phyloP scores from a whole-genome alignment of 2,888 invertebrate species.

The Philhelius pedissequus region DNA sequence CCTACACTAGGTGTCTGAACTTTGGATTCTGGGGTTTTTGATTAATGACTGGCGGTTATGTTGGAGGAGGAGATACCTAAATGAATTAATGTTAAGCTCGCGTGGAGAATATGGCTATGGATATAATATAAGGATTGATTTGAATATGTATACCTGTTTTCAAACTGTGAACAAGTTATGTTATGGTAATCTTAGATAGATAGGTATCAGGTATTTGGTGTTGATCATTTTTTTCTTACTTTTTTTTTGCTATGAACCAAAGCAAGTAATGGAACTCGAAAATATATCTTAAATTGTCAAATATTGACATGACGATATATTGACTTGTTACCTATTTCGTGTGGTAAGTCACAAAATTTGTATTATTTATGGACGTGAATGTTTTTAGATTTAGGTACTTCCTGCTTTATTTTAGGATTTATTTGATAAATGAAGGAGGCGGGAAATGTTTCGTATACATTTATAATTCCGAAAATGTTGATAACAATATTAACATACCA shows the following conservation, averaged over 20 bases:
- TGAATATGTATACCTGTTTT: not conserved
- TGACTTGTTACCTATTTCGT: no score
- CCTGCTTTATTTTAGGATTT: no score
- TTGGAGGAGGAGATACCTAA: not conserved
- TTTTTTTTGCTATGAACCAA: not conserved
- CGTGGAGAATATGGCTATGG: not conserved
- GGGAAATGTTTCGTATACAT: no score
- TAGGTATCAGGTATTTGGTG: not conserved
- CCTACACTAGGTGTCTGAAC: constrained; percentile 37
- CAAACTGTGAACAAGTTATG: not conserved
- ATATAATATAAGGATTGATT: not conserved
- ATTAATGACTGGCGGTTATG: constrained; percentile 36
- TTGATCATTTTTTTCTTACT: not conserved
- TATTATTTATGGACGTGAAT: no score
- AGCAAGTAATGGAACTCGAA: not conserved
- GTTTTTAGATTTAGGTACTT: no score
- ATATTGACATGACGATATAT: no score
- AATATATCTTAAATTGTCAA: not conserved
- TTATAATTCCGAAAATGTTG: no score
- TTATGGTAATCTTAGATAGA: not conserved
- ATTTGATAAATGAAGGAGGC: no score
- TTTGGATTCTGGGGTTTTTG: constrained; percentile 5
- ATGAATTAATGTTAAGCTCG: constrained; percentile 18
- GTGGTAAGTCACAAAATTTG: no score
- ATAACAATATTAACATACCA: no score